phyloP scores from a whole-genome alignment of 2,797 vertebrate species.

The Enteromius radiatus region DNA sequence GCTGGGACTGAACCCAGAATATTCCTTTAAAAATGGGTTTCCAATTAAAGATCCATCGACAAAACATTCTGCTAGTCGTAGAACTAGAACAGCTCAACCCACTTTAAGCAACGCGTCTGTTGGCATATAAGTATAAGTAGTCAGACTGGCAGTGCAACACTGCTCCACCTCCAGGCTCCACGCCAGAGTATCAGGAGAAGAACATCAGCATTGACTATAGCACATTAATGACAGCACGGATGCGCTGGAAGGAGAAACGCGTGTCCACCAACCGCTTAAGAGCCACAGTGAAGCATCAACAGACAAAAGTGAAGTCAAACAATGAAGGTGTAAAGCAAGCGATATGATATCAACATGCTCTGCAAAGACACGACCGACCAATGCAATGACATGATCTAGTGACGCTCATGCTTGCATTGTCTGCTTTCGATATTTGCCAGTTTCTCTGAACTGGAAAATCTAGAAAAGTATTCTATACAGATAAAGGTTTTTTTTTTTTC shows the following conservation, averaged over 20 bases:
- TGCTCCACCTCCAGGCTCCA: conserved; percentile 43
- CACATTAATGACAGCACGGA: conserved; percentile 53
- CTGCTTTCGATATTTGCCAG: conserved; percentile 60
- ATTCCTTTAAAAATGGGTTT: conserved; percentile 28
- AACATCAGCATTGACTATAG: conserved; percentile 57
- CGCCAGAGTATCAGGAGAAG: conserved; percentile 42
- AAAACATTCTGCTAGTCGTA: background rate
- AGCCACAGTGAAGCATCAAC: conserved; percentile 60
- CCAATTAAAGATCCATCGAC: background rate
- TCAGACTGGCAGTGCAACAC: conserved; percentile 38
- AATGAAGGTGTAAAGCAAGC: conserved; percentile 51
- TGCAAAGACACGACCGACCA: conserved; percentile 64
- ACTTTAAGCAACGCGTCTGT: conserved; percentile 36
- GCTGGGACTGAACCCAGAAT: conserved; percentile 14
- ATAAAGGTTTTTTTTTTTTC: conserved; percentile 64
- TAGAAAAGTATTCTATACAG: conserved; percentile 84
- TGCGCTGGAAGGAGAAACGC: conserved; percentile 43
- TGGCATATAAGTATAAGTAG: conserved; percentile 18
- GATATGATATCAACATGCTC: conserved; percentile 65
- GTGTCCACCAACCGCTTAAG: conserved; percentile 58
- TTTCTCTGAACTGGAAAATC: conserved; percentile 70
- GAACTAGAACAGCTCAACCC: conserved; percentile 20
- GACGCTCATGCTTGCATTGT: conserved; percentile 61
- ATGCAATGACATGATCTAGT: conserved; percentile 70
- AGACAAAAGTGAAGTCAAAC: conserved; percentile 63